Evolutionary conservation across 2,113 vertebrate species (phyloP), one percentile per base, ranked within the genome.

Genomic region (Leptobrachium ailaonicum): DNA sequence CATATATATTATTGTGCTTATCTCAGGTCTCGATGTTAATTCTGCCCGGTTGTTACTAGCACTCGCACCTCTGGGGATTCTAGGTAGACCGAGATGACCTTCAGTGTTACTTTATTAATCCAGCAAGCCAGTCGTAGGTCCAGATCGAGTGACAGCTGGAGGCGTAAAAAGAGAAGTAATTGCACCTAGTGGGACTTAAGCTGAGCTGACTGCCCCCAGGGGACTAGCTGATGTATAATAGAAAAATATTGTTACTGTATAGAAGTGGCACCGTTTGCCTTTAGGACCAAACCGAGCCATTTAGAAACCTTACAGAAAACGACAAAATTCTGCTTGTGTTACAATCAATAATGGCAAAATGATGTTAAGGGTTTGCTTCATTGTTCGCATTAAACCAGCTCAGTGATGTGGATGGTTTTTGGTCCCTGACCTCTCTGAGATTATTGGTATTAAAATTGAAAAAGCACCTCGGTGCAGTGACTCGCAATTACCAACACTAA

Each of bases 91-190:
- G 82, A 62, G 6, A 58, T 41, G 73, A 73, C 56, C 67, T 53
- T 76, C 69, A 56, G n/a, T 32, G 76, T 66, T 0, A 0, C 64
- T 70, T 69, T 70, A 63, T 84, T 83, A 81, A 64, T 68, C 0
- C 2, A 41, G 14, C 45, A 83, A 66, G 1, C 41, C 70, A 73
- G 63, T 32, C 1, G 14, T 0, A 82, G 82, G 50, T 82, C 82
- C 76, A 77, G n/a, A 74, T 73, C 75, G 74, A 43, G 58, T 41
- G 58, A 80, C n/a, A 10, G 8, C 44, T 42, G 83, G 60, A 76
- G 62, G 40, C 82, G 67, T 47, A 80, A 66, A 32, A 32, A 75
- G 79, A 87, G 83, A 32, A 32, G 84, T 86, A 88, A 90, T 85
- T 83, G 76, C 81, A 3, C 76, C 82, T 45, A 73, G 76, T 73